Evolutionary conservation across 2,113 vertebrate species (phyloP), one percentile per base, ranked within the genome.

Genomic region (Xenopus laevis): DNA sequence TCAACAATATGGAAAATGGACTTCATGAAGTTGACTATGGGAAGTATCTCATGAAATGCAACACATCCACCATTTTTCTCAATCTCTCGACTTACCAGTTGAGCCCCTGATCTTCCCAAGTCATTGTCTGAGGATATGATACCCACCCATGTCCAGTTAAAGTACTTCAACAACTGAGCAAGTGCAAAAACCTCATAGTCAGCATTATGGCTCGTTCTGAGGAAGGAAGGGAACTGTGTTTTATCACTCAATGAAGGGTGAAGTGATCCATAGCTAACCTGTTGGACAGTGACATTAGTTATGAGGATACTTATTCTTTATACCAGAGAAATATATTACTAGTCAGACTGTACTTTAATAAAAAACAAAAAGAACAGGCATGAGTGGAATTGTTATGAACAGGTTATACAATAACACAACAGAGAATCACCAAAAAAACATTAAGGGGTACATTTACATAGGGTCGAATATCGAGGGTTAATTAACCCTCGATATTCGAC

Each of bases 121-220:
- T 77, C 74, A 62, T 63, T 71, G 30, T 77, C 74, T 10, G 65
- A 23, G 8, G 58, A 55, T 55, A 77, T 62, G 13, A 77, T 40
- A 1, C 74, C 74, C n/a, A 77, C 67, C 74, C 74, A 77, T 0
- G 66, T 70, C 74, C 74, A 77, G 46, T 68, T 77, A 57, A 77
- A 77, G 33, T 69, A 46, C 47, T 46, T 63, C 4, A 53, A 57
- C 21, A 77, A n/a, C 4, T 62, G 58, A 21, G 66, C 74, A 20
- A 77, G 50, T 30, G 50, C 74, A 45, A 77, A 23, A 20, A 62
- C 66, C 45, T 77, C 66, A 63, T 62, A 77, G 30, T 69, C 59
- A 45, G 62, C 74, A 53, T 68, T 69, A 6, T 57, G n/a, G 16
- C 70, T 62, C 2, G 68, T 77, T 53, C 66, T 70, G 13, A 77